These are phyloP conservation scores for Kuschelorhynchus macadamiae DNA, from an alignment of 2,888 invertebrate species.

Conservation along the genomic window DNA sequence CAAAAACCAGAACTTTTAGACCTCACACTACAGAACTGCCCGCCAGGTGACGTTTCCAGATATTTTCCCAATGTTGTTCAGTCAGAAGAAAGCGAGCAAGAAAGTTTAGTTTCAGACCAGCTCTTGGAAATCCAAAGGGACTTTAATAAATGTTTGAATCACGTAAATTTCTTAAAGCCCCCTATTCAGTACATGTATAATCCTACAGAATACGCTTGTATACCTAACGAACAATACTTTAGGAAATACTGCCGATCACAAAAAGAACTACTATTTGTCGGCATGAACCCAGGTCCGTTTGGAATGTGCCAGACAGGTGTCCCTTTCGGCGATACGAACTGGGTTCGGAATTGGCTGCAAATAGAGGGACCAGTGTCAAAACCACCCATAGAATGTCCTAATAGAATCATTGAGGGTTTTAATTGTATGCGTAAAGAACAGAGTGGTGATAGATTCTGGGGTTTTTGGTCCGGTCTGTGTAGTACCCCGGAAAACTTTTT, in stretches of 20 bases:
- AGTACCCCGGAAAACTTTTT: constrained; percentile 84
- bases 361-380: constrained; percentile 79
- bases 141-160: constrained; percentile 51
- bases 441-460: constrained; percentile 88
- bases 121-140: constrained; percentile 52
- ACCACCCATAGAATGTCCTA: constrained; percentile 78
- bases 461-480: constrained; percentile 80
- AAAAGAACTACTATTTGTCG: constrained; percentile 86
- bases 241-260: constrained; percentile 75
- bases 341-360: constrained; percentile 83
- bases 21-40: constrained; percentile 33
- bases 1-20: constrained; percentile 28
- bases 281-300: constrained; percentile 98
- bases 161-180: constrained; percentile 66
- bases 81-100: background rate
- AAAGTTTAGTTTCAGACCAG: background rate
- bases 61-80: constrained; percentile 23
- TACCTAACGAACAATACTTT: constrained; percentile 83
- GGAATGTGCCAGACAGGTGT: constrained; percentile 97
- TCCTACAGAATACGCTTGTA: constrained; percentile 87
- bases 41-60: constrained; percentile 23
- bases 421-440: constrained; percentile 79
- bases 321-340: constrained; percentile 89
- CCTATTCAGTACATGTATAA: constrained; percentile 81
- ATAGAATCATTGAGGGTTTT: constrained; percentile 83